These are phyloP conservation scores for Stenchaetothrips biformis DNA, from an alignment of 2,888 invertebrate genomes.

Conservation along the genomic window DNA sequence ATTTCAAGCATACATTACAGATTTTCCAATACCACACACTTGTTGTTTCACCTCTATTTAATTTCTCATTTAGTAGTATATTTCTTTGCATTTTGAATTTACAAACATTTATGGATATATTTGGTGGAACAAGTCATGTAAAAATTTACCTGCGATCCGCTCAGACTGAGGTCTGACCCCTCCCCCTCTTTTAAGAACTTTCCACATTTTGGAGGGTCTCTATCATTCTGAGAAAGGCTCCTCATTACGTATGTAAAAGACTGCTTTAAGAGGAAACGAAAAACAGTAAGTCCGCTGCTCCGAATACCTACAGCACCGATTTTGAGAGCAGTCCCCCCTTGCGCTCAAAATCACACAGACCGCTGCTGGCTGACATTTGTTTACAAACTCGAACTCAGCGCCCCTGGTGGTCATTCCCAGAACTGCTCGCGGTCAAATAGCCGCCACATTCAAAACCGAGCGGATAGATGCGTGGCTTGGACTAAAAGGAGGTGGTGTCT, in stretches of 20 bases:
- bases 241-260: neutral
- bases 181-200: neutral
- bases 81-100: neutral
- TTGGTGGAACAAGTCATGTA: neutral
- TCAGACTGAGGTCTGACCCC: constrained; percentile 1
- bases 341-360: neutral
- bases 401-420: neutral
- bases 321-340: neutral
- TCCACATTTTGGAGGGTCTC: neutral
- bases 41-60: neutral
- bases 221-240: neutral
- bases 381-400: constrained; percentile 2
- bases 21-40: neutral
- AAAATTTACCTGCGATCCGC: neutral
- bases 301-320: neutral
- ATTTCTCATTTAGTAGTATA: neutral
- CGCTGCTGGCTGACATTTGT: constrained; percentile 19
- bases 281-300: neutral
- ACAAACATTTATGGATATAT: neutral
- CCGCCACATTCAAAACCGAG: neutral
- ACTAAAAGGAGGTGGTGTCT: neutral
- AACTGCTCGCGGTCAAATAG: neutral
- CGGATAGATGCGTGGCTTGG: neutral
- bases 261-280: neutral
- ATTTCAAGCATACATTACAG: neutral